phyloP scores from a whole-genome alignment of 1,140 invertebrate genomes.

The Aporrectodea caliginosa region DNA sequence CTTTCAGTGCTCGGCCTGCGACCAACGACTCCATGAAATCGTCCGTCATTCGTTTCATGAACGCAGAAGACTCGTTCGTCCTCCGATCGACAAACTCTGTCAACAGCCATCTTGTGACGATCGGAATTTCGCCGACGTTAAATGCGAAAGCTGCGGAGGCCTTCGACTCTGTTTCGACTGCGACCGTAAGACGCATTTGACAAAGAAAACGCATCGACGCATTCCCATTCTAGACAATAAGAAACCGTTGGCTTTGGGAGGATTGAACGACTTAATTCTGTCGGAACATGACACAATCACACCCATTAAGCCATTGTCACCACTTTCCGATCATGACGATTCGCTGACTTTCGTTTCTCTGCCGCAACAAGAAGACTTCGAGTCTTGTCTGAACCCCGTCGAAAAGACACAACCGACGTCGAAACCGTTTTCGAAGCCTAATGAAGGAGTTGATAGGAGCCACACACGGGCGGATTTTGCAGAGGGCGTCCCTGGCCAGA shows the following conservation, averaged over 20 bases:
- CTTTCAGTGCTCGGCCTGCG: conserved; percentile 53
- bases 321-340: conserved; percentile 39
- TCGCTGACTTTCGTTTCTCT: conserved; percentile 45
- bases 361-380: conserved; percentile 37
- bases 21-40: conserved; percentile 49
- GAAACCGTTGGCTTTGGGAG: conserved; percentile 27
- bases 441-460: not conserved
- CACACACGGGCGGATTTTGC: too few species aligned
- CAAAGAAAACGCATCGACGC: conserved; percentile 21
- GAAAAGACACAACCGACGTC: not conserved
- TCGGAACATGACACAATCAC: conserved; percentile 21
- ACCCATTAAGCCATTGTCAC: conserved; percentile 42
- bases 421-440: not conserved
- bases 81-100: conserved; percentile 45
- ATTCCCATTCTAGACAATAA: conserved; percentile 18
- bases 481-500: too few species aligned
- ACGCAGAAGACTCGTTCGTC: conserved; percentile 39
- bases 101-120: conserved; percentile 45
- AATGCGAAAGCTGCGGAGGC: conserved; percentile 47
- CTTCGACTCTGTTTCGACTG: conserved; percentile 51
- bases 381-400: not conserved
- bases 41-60: conserved; percentile 49
- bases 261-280: not conserved
- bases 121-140: conserved; percentile 52
- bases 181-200: conserved; percentile 45